Conservation (phyloP, 1,140 invertebrate species). For the Drosophila truncata region DNA sequence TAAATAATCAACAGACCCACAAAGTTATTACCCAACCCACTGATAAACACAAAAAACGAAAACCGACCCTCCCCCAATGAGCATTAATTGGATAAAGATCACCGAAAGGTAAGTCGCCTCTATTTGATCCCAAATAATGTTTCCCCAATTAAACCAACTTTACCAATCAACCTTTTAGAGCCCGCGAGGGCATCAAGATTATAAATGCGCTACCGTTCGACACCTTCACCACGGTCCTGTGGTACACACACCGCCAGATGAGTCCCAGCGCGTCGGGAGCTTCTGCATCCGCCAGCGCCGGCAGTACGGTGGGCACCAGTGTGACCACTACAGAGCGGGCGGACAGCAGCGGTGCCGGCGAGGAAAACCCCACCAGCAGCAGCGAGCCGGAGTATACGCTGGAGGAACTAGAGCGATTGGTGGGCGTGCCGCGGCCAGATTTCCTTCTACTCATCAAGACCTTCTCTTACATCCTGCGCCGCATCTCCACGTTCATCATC, state of each 20-base stretch:
- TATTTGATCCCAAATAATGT: not conserved
- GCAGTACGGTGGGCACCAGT: conserved; percentile 60
- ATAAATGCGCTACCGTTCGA: conserved; percentile 83
- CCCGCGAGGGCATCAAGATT: conserved; percentile 84
- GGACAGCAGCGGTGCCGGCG: conserved; percentile 31
- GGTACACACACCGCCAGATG: conserved; percentile 85
- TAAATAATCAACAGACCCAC: not conserved
- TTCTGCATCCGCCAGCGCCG: conserved; percentile 3
- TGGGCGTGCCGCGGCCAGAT: conserved; percentile 76
- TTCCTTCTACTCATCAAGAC: conserved; percentile 83
- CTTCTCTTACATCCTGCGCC: conserved; percentile 82
- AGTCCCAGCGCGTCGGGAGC: conserved; percentile 46
- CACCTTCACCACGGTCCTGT: conserved; percentile 78
- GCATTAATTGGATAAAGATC: conserved; percentile 85
- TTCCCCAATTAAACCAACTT: not conserved
- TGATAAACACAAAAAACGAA: not conserved
- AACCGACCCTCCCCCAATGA: conserved; percentile 43
- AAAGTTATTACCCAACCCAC: not conserved
- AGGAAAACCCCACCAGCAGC: conserved; percentile 50
- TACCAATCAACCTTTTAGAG: conserved; percentile 38
- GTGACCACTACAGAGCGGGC: conserved; percentile 66
- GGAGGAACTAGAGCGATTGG: conserved; percentile 79
- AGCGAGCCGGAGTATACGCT: conserved; percentile 74
- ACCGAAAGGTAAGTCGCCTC: conserved; percentile 74
- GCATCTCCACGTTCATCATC: conserved; percentile 83